Percentiles rank a stretch among this genome's conserved stretches.
Evolutionary conservation across 2,888 invertebrate genomes (phyloP).

Genomic region (Synanthedon andrenaeformis): DNA sequence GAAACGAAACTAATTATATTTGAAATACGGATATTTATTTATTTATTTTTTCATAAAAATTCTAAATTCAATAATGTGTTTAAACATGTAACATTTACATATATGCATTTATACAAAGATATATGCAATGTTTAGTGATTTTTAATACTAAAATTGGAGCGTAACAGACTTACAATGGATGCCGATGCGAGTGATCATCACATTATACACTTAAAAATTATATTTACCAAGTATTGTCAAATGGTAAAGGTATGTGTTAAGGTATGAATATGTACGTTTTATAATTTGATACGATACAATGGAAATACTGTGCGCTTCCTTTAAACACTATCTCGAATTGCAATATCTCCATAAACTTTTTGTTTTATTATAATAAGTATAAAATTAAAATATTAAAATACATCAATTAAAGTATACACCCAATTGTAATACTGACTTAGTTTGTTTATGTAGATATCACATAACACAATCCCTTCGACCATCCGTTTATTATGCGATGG

Average conservation of each 20-base stretch:
- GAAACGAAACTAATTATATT: conserved; percentile 61
- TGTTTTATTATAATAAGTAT: background rate
- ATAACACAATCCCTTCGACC: conserved; percentile 26
- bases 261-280: conserved; percentile 27
- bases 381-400: background rate
- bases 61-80: conserved; percentile 72
- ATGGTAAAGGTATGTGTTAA: conserved; percentile 43
- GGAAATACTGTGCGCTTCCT: conserved; percentile 58
- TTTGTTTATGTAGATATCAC: conserved; percentile 43
- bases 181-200: conserved; percentile 48
- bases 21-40: conserved; percentile 72
- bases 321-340: conserved; percentile 46
- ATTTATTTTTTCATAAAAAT: conserved; percentile 70
- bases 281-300: conserved; percentile 39
- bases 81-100: conserved; percentile 72
- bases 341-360: conserved; percentile 42
- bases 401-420: conserved; percentile 13
- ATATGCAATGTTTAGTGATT: conserved; percentile 68
- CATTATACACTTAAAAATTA: conserved; percentile 63
- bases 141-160: conserved; percentile 67
- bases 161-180: conserved; percentile 55
- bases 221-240: conserved; percentile 70
- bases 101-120: conserved; percentile 72
- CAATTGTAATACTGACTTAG: conserved; percentile 40
- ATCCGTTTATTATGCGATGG: conserved; percentile 26